These are phyloP conservation scores for Philhelius pedissequus DNA, from an alignment of 2,888 invertebrate genomes.

Conservation along the genomic window DNA sequence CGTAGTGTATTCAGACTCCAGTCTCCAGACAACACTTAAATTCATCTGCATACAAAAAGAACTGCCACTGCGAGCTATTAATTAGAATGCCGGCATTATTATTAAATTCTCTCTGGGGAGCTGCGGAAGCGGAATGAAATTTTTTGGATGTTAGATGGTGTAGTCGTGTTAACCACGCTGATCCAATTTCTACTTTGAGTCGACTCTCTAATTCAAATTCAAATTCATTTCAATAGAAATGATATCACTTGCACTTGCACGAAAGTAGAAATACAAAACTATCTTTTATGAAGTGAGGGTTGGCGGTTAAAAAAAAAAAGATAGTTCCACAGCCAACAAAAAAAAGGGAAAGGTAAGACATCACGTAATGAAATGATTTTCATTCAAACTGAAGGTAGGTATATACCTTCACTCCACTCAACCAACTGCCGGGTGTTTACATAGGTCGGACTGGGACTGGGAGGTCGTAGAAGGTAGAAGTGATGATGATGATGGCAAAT, in stretches of 20 bases:
- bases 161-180: not conserved
- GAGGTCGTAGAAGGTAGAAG: not conserved
- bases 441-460: not conserved
- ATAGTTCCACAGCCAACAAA: slow-evolving; percentile 1
- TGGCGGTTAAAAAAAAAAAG: not conserved
- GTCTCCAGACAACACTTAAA: not conserved
- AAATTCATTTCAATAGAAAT: slow-evolving; percentile 7
- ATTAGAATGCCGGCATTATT: slow-evolving; percentile 45
- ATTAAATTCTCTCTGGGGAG: slow-evolving; percentile 4
- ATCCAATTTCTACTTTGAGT: slow-evolving; percentile 28
- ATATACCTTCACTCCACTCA: not conserved
- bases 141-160: slow-evolving; percentile 1
- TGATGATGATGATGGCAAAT: not conserved
- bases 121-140: not conserved
- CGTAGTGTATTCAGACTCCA: not conserved
- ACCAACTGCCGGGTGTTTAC: not conserved
- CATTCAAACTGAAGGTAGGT: slow-evolving; percentile 35
- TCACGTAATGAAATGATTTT: slow-evolving; percentile 28
- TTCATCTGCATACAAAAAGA: slow-evolving; percentile 6
- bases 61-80: slow-evolving; percentile 23
- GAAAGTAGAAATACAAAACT: slow-evolving; percentile 27
- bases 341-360: slow-evolving; percentile 1
- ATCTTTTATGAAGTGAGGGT: not conserved
- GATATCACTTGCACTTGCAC: slow-evolving; percentile 23
- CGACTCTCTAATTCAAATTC: not conserved